Evolutionary conservation across 2,113 vertebrate genomes (phyloP), one percentile per base, ranked within the genome.

Genomic region (Proterorhinus semilunaris): DNA sequence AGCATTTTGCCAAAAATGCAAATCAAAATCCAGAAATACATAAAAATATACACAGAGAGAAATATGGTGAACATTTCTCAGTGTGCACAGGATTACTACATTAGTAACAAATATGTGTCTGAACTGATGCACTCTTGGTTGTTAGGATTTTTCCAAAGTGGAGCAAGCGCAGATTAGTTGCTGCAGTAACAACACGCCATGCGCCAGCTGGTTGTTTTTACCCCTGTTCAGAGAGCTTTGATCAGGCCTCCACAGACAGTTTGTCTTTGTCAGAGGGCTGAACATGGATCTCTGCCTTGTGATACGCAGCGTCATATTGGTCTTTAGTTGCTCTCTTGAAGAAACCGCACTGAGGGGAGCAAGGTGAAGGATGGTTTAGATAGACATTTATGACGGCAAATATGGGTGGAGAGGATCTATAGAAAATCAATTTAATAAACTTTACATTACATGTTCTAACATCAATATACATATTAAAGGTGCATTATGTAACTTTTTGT

Each of bases 241-340:
- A 54, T 81, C 98, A 99, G 83, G 96, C 96, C 94, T 99, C 98
- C 89, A 96, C 94, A 92, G 95, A 95, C 92, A 96, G 95, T 91
- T 96, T 96, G 89, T 99, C 96, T 96, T 96, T 98, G 94, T 98
- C 98, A 95, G 98, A 99, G 1, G 96, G 96, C 95, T 99, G 96
- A 95, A 95, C 91, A 92, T 96, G 95, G 95, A 98, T 96, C 93
- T 99, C 95, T 95, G 97, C 97, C 94, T 97, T 98, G 91, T 98
- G 96, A 95, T 96, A 98, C 66, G 96, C 94, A 84, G 97, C 94
- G 91, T 98, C 93, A 59, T 93, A 96, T 83, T 96, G 94, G 92
- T 96, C 95, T 97, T 96, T 96, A 90, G 95, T 92, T 92, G 93
- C 91, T 95, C 96, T 95, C 95, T 95, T 98, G 98, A 99, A 99